These are phyloP conservation scores for Osedax fenrisi DNA, from an alignment of 2,888 invertebrate species.

Conservation along the genomic window DNA sequence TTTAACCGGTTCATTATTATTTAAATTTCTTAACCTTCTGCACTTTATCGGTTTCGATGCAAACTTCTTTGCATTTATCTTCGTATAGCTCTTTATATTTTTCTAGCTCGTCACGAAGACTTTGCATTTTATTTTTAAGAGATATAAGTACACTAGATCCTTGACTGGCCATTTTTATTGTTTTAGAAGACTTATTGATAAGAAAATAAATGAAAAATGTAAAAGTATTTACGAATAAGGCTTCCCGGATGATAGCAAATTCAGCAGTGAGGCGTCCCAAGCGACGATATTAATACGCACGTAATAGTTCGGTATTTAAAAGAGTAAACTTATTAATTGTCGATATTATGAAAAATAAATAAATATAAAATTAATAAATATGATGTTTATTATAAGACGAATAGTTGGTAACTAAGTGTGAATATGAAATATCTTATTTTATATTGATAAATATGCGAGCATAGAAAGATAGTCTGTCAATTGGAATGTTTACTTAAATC, in stretches of 20 bases:
- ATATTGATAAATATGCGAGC: not conserved
- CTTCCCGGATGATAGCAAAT: not conserved
- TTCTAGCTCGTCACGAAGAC: slow-evolving; percentile 36
- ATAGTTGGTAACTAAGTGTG: not conserved
- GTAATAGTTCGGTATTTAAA: not conserved
- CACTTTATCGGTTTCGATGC: not conserved
- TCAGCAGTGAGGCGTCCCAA: not conserved
- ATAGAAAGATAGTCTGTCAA: not conserved
- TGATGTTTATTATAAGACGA: not conserved
- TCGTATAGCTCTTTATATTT: slow-evolving; percentile 36
- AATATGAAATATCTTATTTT: not conserved
- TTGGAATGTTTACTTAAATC: not conserved
- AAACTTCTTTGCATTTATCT: slow-evolving; percentile 34
- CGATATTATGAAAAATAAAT: not conserved
- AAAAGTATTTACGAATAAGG: not conserved
- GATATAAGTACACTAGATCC: slow-evolving; percentile 32
- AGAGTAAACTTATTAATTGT: too few relatives aligned
- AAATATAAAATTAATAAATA: not conserved
- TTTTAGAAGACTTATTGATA: slow-evolving; percentile 8
- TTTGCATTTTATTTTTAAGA: slow-evolving; percentile 37
- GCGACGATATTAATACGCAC: not conserved
- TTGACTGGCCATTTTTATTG: not conserved
- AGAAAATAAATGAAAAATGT: not conserved
- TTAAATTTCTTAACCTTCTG: not conserved
- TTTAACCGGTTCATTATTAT: too few relatives aligned